Evolutionary conservation across 2,888 invertebrate genomes (phyloP), one percentile per base, ranked within the genome.

Genomic region (Neoaliturus tenellus): DNA sequence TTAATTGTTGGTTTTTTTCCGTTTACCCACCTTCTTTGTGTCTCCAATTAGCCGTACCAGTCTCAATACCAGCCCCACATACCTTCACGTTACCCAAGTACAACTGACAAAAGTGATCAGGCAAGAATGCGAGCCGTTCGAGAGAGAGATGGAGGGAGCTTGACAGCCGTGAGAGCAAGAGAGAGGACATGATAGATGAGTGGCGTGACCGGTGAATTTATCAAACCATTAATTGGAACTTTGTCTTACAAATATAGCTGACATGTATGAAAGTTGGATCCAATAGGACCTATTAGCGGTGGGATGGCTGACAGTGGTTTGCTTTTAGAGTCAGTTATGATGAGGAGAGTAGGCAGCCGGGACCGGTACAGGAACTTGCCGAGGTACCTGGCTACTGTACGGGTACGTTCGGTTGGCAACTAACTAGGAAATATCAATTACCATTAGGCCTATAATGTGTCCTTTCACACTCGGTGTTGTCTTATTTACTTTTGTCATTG

Each of bases 151-250:
- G 23, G 48, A 78, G 73, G n/a, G 71, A 44, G 73, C 1, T 23
- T 41, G 78, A 78, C 62, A 62, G 25, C 41, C 31, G 73, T 31
- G 78, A 78, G 78, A 78, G 78, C 31, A 39, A 78, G 48, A 78
- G 78, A 78, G 78, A 78, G 78, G 78, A 78, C 1, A 51, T 44
- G 80, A 80, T 41, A 55, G 80, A 80, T 41, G 55, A 31, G 48
- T 28, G 48, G 58, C 41, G 80, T 44, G 80, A 78, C 25, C 33
- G 58, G 71, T 71, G 39, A 71, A 71, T 71, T 71, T 75, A 75
- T 75, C 75, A 75, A 75, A 75, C 75, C 75, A 44, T 75, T 75
- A 75, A 75, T 75, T 75, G 75, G 75, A 75, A 75, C 75, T 75
- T 75, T 75, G 75, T 75, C 75, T 75, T 75, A 75, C 75, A 75